phyloP scores from a whole-genome alignment of 2,113 vertebrate species.

The Gymnorhina tibicen region DNA sequence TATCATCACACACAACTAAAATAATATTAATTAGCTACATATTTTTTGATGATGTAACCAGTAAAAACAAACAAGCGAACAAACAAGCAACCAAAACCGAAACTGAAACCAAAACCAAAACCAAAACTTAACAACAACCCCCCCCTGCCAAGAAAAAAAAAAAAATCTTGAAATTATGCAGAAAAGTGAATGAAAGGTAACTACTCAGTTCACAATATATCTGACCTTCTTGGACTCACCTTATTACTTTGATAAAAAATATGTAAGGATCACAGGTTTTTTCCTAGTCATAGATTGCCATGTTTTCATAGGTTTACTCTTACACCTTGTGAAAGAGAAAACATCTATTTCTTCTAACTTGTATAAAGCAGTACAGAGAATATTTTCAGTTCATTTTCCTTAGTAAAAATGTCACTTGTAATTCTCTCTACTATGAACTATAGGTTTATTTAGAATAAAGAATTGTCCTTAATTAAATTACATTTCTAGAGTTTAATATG shows the following conservation, averaged over 20 bases:
- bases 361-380: background rate
- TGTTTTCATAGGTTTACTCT: background rate
- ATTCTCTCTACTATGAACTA: background rate
- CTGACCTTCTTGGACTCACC: background rate
- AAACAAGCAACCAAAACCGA: background rate
- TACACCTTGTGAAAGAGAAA: background rate
- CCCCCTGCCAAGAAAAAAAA: too few relatives aligned
- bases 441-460: slow-evolving; percentile 28
- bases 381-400: background rate
- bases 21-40: background rate
- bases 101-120: background rate
- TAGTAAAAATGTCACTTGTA: background rate
- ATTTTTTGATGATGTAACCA: background rate
- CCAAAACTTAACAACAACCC: background rate
- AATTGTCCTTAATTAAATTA: slow-evolving; percentile 50
- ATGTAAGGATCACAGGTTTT: background rate
- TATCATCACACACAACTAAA: background rate
- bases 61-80: accelerated
- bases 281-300: background rate
- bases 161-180: background rate
- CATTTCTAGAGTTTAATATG: slow-evolving; percentile 40
- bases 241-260: background rate
- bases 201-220: background rate
- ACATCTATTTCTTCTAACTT: background rate
- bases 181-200: background rate